Base-by-base conservation (phyloP, 2,113 vertebrate genomes). In the Garra rufa region DNA sequence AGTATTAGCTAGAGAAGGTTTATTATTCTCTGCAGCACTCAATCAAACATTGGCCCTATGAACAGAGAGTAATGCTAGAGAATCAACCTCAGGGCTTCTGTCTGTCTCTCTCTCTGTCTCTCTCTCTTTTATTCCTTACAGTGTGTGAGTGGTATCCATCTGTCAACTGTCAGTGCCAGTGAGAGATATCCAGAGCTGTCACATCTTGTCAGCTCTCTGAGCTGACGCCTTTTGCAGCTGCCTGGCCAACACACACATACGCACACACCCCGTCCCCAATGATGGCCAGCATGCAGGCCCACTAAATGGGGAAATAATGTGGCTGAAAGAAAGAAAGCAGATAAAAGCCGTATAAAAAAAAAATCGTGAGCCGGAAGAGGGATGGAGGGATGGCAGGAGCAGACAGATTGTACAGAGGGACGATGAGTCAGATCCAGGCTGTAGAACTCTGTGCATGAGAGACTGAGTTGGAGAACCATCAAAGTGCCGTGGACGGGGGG, bases 111-210 rank as follows among this genome's bases (percentile, higher is more conserved):
- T 73, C 80, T 80, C 84, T 79, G 75, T 69, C 84, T 73, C 75
- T 73, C 75, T 76, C 81, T 69, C 84, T 63, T 70, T 85, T 70
- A n/a, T 67, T 80, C 84, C 71, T 81, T 59, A 74, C 52, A 48
- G 95, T 95, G 95, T 96, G 96, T 97, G 97, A 97, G 96, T 97
- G 97, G 95, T 96, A 96, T 96, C 97, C 98, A 98, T 99, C 98
- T 99, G 98, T 99, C 98, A 99, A 96, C 96, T 98, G 97, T 98
- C 98, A 99, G 90, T 95, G 97, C 96, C 96, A 95, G 96, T 93
- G 95, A 96, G 96, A 96, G 96, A 97, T 96, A 95, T 94, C 95
- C 96, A 95, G 96, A 96, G 95, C 97, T 99, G 97, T 98, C 98
- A 98, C 96, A 96, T 96, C 96, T 97, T 92, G 95, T 98, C 98